Conservation (phyloP, 2,888 invertebrate genomes). For the Eupithecia vulgata region DNA sequence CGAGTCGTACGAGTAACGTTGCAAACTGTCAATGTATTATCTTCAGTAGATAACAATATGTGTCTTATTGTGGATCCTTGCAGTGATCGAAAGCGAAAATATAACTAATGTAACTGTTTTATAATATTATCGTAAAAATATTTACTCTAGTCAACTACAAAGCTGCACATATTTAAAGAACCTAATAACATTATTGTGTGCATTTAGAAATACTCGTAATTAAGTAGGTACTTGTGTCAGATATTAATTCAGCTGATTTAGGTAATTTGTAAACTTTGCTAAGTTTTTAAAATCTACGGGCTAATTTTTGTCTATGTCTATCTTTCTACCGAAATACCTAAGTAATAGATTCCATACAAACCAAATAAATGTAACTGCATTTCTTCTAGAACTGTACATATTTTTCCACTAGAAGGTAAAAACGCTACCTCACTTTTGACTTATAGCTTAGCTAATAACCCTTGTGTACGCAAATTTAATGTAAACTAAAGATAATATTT, state of each 20-base stretch:
- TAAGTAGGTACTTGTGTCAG: conserved; percentile 55
- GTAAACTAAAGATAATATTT: conserved; percentile 40
- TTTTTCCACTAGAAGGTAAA: conserved; percentile 81
- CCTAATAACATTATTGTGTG: conserved; percentile 70
- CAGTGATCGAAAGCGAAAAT: conserved; percentile 81
- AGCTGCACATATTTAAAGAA: conserved; percentile 76
- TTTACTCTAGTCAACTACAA: conserved; percentile 82
- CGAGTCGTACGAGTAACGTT: conserved; percentile 86
- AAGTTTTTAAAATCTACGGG: conserved; percentile 55
- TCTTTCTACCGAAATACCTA: conserved; percentile 50
- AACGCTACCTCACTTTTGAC: conserved; percentile 83
- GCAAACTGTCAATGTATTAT: conserved; percentile 72
- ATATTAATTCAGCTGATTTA: conserved; percentile 58
- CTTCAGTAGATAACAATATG: conserved; percentile 73
- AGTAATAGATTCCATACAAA: conserved; percentile 58
- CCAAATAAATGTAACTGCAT: conserved; percentile 71
- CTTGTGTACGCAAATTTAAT: conserved; percentile 50
- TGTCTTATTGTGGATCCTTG: conserved; percentile 82
- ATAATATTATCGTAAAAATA: conserved; percentile 68
- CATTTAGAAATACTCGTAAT: conserved; percentile 77
- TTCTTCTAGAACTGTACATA: conserved; percentile 78
- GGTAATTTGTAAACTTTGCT: conserved; percentile 59
- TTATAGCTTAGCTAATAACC: conserved; percentile 77
- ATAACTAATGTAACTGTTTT: conserved; percentile 74
- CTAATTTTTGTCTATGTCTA: conserved; percentile 52